Evolutionary conservation across 2,113 vertebrate species (phyloP).

Genomic region (Castor canadensis): DNA sequence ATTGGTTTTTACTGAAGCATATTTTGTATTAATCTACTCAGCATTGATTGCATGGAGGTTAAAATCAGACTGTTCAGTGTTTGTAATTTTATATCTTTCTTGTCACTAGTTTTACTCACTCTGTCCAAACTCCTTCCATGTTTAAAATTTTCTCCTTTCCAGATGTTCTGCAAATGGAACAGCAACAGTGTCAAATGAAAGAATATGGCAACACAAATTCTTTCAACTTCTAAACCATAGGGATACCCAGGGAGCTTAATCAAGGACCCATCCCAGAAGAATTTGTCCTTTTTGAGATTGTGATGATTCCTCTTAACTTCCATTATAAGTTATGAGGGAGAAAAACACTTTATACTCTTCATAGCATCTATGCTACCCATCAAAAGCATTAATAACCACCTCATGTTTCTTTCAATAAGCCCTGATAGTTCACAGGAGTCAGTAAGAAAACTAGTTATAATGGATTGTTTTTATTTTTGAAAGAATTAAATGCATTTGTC

Average conservation of each 20-base stretch:
- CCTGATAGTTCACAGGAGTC: neutral
- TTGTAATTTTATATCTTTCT: neutral
- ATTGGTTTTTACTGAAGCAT: neutral
- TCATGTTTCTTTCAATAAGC: neutral
- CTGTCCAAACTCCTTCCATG: neutral
- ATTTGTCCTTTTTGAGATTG: neutral
- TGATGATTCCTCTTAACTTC: neutral
- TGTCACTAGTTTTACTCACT: neutral
- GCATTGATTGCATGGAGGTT: neutral
- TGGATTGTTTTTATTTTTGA: neutral
- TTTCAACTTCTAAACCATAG: neutral
- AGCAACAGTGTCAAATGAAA: neutral
- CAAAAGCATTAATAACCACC: neutral
- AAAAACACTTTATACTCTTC: neutral
- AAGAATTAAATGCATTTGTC: too few relatives aligned
- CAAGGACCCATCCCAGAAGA: neutral
- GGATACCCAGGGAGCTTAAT: too few relatives aligned
- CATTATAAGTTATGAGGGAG: neutral
- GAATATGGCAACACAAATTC: neutral
- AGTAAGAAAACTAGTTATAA: neutral
- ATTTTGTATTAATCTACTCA: neutral
- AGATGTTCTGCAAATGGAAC: neutral
- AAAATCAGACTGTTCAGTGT: neutral
- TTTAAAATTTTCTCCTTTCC: neutral
- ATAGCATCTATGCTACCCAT: too few relatives aligned